Evolutionary conservation across 2,888 invertebrate species (phyloP).

Genomic region (Allophyes oxyacanthae): DNA sequence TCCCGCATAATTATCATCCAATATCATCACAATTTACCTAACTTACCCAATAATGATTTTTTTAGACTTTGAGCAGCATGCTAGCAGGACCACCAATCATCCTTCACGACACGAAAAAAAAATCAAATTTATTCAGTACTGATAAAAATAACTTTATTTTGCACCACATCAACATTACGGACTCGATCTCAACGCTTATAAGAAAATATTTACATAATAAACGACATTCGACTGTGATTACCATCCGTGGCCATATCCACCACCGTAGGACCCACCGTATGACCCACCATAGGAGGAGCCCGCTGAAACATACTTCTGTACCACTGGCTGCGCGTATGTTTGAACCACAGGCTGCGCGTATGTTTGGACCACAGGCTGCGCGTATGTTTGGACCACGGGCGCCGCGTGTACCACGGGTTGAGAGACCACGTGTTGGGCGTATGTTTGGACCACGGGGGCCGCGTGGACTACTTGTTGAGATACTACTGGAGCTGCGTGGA

Average conservation of each 20-base stretch:
- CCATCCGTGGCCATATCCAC: conserved; percentile 81
- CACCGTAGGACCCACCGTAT: conserved; percentile 9
- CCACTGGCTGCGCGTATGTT: conserved; percentile 68
- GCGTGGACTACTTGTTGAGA: conserved; percentile 50
- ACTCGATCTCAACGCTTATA: conserved; percentile 82
- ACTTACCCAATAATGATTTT: too few relatives aligned
- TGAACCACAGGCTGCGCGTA: conserved; percentile 70
- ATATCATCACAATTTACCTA: too few relatives aligned
- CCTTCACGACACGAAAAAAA: too few relatives aligned
- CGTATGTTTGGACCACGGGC: conserved; percentile 71
- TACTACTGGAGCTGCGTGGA: conserved; percentile 56
- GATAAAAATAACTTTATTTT: conserved; percentile 74
- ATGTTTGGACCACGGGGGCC: conserved; percentile 49
- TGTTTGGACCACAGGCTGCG: conserved; percentile 70
- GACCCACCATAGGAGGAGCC: conserved; percentile 59
- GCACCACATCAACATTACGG: conserved; percentile 73
- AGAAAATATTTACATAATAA: conserved; percentile 64
- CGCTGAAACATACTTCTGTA: conserved; percentile 63
- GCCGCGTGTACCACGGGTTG: too few relatives aligned
- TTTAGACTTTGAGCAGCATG: too few relatives aligned
- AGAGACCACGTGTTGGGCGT: conserved; percentile 66
- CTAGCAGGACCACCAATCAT: too few relatives aligned
- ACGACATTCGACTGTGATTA: conserved; percentile 53
- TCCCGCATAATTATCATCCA: too few relatives aligned
- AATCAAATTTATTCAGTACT: conserved; percentile 62